phyloP scores from a whole-genome alignment of 2,888 invertebrate species.

The Eupelmus urozonus region DNA sequence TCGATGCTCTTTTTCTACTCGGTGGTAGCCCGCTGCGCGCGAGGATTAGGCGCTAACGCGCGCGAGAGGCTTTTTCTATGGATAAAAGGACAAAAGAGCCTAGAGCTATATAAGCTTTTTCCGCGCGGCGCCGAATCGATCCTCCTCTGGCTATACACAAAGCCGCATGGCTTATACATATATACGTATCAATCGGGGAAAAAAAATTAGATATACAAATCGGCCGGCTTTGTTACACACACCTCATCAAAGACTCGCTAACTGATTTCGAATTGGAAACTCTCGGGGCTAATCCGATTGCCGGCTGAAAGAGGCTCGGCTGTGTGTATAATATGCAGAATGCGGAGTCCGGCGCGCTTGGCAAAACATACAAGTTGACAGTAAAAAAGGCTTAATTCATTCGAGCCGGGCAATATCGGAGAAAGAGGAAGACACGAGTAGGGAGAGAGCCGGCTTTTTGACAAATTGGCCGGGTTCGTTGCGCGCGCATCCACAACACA shows the following conservation, averaged over 20 bases:
- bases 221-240: too few relatives aligned
- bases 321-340: neutral
- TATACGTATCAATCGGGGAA: neutral
- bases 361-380: neutral
- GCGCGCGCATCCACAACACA: neutral
- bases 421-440: neutral
- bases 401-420: neutral
- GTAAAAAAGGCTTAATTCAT: constrained; percentile 3
- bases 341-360: too few relatives aligned
- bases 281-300: neutral
- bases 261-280: neutral
- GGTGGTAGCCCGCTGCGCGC: neutral
- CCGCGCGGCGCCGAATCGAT: neutral
- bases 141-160: neutral
- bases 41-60: constrained; percentile 4
- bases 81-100: too few relatives aligned
- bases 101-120: too few relatives aligned
- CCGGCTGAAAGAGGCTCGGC: neutral
- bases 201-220: too few relatives aligned
- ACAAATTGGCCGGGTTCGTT: constrained; percentile 18
- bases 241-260: neutral
- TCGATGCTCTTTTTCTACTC: neutral
- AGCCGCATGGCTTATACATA: too few relatives aligned
- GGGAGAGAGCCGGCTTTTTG: constrained; percentile 11
- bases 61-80: neutral